Base-by-base conservation (phyloP, 2,113 vertebrate genomes). In the Eulacestoma nigropectus region DNA sequence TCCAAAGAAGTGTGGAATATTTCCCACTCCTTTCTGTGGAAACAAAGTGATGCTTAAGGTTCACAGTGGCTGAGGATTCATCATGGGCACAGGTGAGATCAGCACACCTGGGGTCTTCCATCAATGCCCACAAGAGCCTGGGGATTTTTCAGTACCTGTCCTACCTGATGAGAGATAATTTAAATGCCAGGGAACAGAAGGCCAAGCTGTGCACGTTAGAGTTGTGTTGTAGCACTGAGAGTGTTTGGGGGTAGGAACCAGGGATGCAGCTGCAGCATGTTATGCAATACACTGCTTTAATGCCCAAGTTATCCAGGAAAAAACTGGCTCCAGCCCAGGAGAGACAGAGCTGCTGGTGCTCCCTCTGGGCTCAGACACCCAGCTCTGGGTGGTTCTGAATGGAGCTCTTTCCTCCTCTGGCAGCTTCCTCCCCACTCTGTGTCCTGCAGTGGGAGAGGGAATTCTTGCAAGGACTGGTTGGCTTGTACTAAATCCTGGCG, bases 391-490 rank as follows among this genome's bases (percentile, higher is more conserved):
- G 42, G 9, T n/a, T 75, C 67, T 59, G 49, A 44, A 16, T 13
- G 17, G 53, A 93, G 26, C 35, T 76, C 11, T 29, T 47, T 88
- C 59, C 33, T 85, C 41, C 41, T 64, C 70, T 44, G 29, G 52
- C 64, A 47, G 13, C 15, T 52, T 78, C 49, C 49, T 77, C 44
- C 80, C 15, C 67, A 16, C 0, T 0, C 37, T 0, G 0, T 35
- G 42, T 53, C 60, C 69, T 68, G 46, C 68, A 68, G 6, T 29
- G 37, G 23, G 52, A 60, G 32, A 27, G 37, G 44, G 39, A 75
- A 42, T 55, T 79, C 23, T 52, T 89, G 26, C 25, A 53, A 37
- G 47, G 42, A 30, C 56, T 81, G 49, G 3, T 49, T 87, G 85
- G 55, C 19, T 72, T 8, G 2, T 50, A 12, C 33, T 26, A 6